These are phyloP conservation scores for Hapalemur alaotrensis DNA, from an alignment of 2,797 vertebrate species.

Conservation along the genomic window DNA sequence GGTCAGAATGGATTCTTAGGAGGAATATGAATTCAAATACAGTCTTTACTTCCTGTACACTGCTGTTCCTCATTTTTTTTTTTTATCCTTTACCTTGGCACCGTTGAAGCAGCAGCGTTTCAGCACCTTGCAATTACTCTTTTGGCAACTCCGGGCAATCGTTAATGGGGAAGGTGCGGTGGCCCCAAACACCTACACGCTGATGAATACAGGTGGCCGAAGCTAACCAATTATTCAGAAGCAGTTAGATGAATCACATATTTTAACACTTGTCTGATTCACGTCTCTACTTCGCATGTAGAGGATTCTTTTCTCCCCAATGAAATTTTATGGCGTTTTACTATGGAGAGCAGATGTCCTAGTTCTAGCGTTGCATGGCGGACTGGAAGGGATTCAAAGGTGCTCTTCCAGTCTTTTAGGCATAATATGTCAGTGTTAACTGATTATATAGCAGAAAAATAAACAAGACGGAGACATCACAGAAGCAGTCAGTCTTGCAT, in stretches of 20 bases:
- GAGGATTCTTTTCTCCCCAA: not conserved
- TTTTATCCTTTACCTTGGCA: not conserved
- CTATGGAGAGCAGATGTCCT: constrained; percentile 57
- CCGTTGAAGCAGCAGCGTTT: not conserved
- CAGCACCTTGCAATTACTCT: not conserved
- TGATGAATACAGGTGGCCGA: not conserved
- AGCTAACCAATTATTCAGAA: constrained; percentile 4
- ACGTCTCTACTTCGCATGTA: not conserved
- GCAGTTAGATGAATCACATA: not conserved
- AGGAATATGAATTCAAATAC: not conserved
- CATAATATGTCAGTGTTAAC: not conserved
- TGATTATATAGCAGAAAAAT: constrained; percentile 13
- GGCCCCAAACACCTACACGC: not conserved
- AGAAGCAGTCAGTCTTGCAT: not conserved
- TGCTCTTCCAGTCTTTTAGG: not conserved
- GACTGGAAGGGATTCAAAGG: constrained; percentile 53
- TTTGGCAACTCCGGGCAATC: not conserved
- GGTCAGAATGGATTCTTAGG: not conserved
- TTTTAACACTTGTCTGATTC: constrained; percentile 45
- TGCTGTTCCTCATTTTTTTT: not conserved
- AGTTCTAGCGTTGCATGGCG: not conserved
- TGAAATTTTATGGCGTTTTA: constrained; percentile 48
- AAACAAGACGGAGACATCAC: not conserved
- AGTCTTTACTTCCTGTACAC: not conserved
- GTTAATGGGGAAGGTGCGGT: not conserved